Conservation (phyloP, 2,797 vertebrate genomes). For the Chelonia mydas region DNA sequence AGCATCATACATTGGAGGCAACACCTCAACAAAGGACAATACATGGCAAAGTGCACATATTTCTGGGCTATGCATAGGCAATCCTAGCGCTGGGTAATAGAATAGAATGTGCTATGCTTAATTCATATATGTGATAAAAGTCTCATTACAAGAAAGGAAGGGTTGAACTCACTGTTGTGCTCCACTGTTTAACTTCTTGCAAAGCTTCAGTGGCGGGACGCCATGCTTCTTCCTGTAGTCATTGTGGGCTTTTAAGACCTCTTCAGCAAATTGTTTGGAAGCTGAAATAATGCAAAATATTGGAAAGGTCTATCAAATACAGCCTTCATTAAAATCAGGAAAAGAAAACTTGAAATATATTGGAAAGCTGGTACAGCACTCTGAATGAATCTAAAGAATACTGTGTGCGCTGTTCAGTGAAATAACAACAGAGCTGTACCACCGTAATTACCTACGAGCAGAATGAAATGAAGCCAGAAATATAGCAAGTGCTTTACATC, state of each 20-base stretch:
- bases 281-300: constrained; percentile 76
- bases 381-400: neutral
- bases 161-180: constrained; percentile 89
- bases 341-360: neutral
- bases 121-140: neutral
- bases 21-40: neutral
- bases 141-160: constrained; percentile 22
- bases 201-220: constrained; percentile 90
- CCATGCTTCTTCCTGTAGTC: constrained; percentile 93
- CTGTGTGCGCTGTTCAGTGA: neutral
- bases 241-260: constrained; percentile 92
- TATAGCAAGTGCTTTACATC: neutral
- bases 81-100: neutral
- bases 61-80: neutral
- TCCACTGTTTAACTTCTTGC: constrained; percentile 90
- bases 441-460: neutral
- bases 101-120: neutral
- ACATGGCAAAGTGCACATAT: neutral
- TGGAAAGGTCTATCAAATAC: constrained; percentile 25
- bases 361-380: neutral
- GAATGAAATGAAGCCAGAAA: neutral
- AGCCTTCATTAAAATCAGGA: neutral
- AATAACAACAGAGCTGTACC: neutral
- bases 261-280: constrained; percentile 93
- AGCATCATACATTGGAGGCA: neutral